These are phyloP conservation scores for Echiichthys vipera DNA, from an alignment of 2,797 vertebrate genomes.

Conservation along the genomic window DNA sequence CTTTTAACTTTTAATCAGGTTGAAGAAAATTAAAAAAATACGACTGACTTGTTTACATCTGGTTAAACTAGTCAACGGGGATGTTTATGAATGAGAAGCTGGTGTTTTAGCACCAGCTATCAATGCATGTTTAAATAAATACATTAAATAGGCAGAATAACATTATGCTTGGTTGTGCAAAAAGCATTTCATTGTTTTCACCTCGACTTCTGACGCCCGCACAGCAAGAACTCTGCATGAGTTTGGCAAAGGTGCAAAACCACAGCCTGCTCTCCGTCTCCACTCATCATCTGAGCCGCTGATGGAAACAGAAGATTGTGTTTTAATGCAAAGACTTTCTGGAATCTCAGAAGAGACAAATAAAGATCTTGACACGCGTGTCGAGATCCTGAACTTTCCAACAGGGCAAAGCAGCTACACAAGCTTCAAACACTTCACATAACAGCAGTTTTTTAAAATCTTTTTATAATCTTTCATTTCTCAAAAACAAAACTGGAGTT, in stretches of 20 bases:
- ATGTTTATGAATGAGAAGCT: background rate
- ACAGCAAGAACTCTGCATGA: conserved; percentile 39
- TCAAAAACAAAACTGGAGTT: background rate
- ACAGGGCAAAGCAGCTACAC: background rate
- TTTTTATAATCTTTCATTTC: too few species aligned
- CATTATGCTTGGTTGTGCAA: conserved; percentile 1
- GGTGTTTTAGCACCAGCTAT: background rate
- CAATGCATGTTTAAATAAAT: background rate
- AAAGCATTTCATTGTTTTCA: conserved; percentile 41
- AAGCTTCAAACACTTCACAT: too few species aligned
- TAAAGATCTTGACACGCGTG: conserved; percentile 1
- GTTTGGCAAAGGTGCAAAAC: conserved; percentile 60
- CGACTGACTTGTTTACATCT: background rate
- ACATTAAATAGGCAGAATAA: background rate
- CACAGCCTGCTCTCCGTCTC: conserved; percentile 51
- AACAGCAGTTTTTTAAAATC: background rate
- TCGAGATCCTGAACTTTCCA: conserved; percentile 8
- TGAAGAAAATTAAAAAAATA: background rate
- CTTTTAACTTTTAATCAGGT: background rate
- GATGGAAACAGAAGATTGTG: conserved; percentile 36
- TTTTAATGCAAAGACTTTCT: conserved; percentile 37
- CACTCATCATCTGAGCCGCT: conserved; percentile 65
- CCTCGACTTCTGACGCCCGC: conserved; percentile 40
- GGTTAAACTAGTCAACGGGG: background rate
- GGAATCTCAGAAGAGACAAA: conserved; percentile 6